Base-by-base conservation (phyloP, 2,797 vertebrate species). In the Australoheros facetus region DNA sequence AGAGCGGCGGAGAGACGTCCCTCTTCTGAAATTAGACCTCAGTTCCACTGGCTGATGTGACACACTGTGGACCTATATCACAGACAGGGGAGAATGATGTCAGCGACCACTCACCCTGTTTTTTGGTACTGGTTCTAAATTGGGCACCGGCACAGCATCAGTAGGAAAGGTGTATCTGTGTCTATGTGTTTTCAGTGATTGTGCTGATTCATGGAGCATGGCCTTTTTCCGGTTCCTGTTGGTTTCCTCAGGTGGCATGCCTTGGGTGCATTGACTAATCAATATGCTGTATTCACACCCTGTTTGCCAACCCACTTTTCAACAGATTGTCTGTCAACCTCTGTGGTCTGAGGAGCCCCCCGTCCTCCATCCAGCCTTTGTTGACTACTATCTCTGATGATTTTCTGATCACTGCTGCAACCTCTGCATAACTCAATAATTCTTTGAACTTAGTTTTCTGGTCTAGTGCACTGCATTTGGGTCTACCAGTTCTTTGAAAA, bases 1-100 rank as follows among this genome's bases (percentile, higher is more conserved):
- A 23, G 97, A 98, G 8, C 92, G 95, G 3, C 95, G 93, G n/a
- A 6, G 16, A 3, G 88, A 37, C 0, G 92, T 82, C 7, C 81
- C 75, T 0, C 95, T 87, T 2, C 8, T 87, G 23, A 95, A 9
- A 1, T 83, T 84, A 1, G 94, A 86, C 1, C 77, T 86, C 11
- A 97, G 79, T 85, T 96, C 95, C 78, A 94, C 88, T 0, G 78
- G 14, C 5, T 89, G 80, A 14, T 1, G 14, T 34, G 77, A 58
- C 8, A 66, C 60, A 51, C 55, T 94, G 88, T 95, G 95, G 75
- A 96, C 90, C 96, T 96, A 14, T 45, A 70, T 30, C 28, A 80
- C 17, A 83, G 42, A 7, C 56, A 79, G 66, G 34, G 32, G 28
- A 72, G 56, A 81, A 48, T 4, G 28, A 74, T 10, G 37, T 79